Percentiles rank a stretch among this genome's conserved stretches.
These are phyloP conservation scores for Andricus curvator DNA, from an alignment of 2,888 invertebrate genomes.

Conservation along the genomic window DNA sequence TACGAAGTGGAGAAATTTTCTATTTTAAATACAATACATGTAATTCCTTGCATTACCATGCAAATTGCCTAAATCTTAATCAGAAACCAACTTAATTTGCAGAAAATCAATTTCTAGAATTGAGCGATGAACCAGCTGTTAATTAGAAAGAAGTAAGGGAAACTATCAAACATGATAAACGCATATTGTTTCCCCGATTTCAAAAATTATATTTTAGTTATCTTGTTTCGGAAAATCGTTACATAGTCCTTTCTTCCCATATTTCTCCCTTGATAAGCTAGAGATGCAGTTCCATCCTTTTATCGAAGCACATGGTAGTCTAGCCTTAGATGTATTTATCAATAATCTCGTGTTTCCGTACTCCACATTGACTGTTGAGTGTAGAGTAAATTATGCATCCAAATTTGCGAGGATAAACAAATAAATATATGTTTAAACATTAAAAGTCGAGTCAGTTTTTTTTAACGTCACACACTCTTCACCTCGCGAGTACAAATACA, in stretches of 20 bases:
- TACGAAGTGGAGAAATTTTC: background rate
- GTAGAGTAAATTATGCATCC: constrained; percentile 1
- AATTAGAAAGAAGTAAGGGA: background rate
- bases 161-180: background rate
- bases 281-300: constrained; percentile 22
- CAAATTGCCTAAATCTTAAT: background rate
- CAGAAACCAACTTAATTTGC: background rate
- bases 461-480: background rate
- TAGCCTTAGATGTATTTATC: constrained; percentile 28
- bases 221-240: constrained; percentile 23
- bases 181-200: background rate
- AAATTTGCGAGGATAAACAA: background rate
- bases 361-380: constrained; percentile 17
- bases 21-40: background rate
- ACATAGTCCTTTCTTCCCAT: constrained; percentile 24
- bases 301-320: constrained; percentile 23
- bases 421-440: background rate
- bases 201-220: background rate
- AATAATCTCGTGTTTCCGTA: constrained; percentile 32
- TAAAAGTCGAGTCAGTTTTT: background rate
- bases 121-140: background rate
- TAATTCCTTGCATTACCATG: constrained; percentile 15
- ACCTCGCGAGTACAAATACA: background rate
- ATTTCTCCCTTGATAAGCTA: constrained; percentile 26
- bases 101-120: constrained; percentile 1